Conservation (phyloP, 2,797 vertebrate species). For the Onychomys torridus region DNA sequence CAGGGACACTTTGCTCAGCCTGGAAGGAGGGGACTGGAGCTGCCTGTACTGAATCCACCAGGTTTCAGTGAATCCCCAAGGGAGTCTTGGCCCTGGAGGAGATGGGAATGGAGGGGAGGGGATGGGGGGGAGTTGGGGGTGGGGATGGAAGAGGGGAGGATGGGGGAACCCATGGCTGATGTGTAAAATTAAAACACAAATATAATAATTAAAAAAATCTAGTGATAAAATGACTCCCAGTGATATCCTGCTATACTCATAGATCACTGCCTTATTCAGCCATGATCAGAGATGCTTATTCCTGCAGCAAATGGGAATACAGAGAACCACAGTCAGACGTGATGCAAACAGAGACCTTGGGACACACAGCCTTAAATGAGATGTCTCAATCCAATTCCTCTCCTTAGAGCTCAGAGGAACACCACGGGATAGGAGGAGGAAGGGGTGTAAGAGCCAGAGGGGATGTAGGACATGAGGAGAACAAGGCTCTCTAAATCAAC, state of each 20-base stretch:
- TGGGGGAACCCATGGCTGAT: too few species aligned
- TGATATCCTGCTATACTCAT: not conserved
- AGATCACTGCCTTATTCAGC: not conserved
- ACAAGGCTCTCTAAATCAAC: not conserved
- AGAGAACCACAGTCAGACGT: not conserved
- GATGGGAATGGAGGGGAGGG: too few species aligned
- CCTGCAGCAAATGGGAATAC: not conserved
- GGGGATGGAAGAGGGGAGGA: too few species aligned
- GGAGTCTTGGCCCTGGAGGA: too few species aligned
- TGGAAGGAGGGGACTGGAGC: too few species aligned
- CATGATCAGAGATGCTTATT: not conserved
- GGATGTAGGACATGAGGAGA: not conserved
- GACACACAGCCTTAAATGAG: not conserved
- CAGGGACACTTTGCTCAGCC: too few species aligned
- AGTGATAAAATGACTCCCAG: not conserved
- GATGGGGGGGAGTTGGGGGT: too few species aligned
- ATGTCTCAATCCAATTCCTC: not conserved
- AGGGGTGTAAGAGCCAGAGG: not conserved
- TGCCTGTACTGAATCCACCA: too few species aligned
- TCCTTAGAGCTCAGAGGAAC: not conserved
- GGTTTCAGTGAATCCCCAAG: too few species aligned
- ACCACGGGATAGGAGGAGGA: not conserved
- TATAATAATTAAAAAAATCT: too few species aligned
- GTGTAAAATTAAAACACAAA: too few species aligned
- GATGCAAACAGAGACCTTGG: too few species aligned